These are phyloP conservation scores for Cyprinodon tularosa DNA, from an alignment of 2,113 vertebrate genomes.

Conservation along the genomic window DNA sequence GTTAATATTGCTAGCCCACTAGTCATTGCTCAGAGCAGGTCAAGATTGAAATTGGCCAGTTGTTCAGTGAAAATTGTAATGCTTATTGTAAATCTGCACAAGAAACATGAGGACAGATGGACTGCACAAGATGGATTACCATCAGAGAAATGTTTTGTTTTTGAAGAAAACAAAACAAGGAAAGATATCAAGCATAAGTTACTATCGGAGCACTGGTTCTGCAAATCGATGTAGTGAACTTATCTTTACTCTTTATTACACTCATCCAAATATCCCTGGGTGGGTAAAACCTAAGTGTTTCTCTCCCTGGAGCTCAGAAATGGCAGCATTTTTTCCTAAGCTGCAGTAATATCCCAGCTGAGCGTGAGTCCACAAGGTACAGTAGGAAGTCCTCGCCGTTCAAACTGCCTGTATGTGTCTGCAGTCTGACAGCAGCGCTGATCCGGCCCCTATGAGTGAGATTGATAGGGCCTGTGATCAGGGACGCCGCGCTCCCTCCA, in stretches of 20 bases:
- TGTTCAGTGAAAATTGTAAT: background rate
- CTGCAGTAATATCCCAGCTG: constrained; percentile 53
- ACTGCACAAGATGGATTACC: too few relatives aligned
- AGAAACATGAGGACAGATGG: background rate
- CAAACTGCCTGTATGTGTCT: constrained; percentile 68
- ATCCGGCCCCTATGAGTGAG: constrained; percentile 82
- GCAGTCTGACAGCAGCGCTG: constrained; percentile 77
- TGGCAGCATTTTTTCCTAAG: constrained; percentile 34
- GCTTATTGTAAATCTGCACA: background rate
- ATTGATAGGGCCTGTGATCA: constrained; percentile 83
- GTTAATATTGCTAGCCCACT: background rate
- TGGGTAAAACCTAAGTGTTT: constrained; percentile 16
- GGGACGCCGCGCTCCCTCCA: constrained; percentile 78
- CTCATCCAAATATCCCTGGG: constrained; percentile 4
- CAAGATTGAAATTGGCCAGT: background rate
- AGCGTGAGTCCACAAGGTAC: constrained; percentile 61
- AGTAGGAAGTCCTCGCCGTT: constrained; percentile 72
- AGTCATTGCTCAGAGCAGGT: background rate
- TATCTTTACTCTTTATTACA: constrained; percentile 2
- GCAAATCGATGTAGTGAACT: background rate
- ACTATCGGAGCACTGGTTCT: background rate
- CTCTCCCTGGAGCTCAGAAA: constrained; percentile 39
- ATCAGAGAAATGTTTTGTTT: too few relatives aligned
- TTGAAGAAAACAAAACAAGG: background rate
- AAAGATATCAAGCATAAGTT: background rate